These are phyloP conservation scores for Datnioides undecimradiatus DNA, from an alignment of 2,113 vertebrate genomes.

Conservation along the genomic window DNA sequence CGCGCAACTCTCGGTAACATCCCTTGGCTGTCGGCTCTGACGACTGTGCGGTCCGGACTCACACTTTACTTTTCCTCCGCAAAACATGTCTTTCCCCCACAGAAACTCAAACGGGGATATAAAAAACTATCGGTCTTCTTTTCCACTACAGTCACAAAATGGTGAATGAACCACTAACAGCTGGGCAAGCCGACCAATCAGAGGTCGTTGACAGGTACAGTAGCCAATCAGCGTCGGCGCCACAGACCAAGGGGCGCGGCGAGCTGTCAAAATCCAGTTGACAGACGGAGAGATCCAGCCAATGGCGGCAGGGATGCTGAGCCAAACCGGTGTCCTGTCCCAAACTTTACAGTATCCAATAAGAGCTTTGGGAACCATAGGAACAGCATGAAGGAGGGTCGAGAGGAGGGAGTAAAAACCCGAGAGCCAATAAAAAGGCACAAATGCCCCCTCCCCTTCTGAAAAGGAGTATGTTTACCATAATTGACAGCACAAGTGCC, in stretches of 20 bases:
- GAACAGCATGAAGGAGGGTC: constrained; percentile 83
- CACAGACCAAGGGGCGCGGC: constrained; percentile 58
- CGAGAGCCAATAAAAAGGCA: constrained; percentile 79
- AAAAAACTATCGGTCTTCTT: constrained; percentile 87
- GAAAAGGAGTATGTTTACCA: constrained; percentile 87
- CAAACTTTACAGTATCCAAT: constrained; percentile 93
- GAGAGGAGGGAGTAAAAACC: constrained; percentile 38
- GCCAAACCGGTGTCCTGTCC: constrained; percentile 79
- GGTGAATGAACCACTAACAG: constrained; percentile 98
- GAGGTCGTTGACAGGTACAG: constrained; percentile 83
- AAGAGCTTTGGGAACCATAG: constrained; percentile 82
- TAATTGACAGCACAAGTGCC: constrained; percentile 75
- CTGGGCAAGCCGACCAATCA: constrained; percentile 89
- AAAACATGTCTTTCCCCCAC: constrained; percentile 81
- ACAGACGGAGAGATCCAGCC: constrained; percentile 70
- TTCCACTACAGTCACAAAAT: constrained; percentile 97
- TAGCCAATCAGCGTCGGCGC: constrained; percentile 79
- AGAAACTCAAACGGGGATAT: constrained; percentile 82
- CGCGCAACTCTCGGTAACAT: constrained; percentile 64
- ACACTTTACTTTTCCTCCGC: constrained; percentile 78
- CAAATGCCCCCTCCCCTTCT: constrained; percentile 69
- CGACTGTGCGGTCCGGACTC: constrained; percentile 52
- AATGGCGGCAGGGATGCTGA: constrained; percentile 75
- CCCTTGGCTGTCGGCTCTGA: constrained; percentile 70
- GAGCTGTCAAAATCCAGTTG: constrained; percentile 69